Evolutionary conservation across 2,797 vertebrate species (phyloP).

Genomic region (Selene dorsalis): DNA sequence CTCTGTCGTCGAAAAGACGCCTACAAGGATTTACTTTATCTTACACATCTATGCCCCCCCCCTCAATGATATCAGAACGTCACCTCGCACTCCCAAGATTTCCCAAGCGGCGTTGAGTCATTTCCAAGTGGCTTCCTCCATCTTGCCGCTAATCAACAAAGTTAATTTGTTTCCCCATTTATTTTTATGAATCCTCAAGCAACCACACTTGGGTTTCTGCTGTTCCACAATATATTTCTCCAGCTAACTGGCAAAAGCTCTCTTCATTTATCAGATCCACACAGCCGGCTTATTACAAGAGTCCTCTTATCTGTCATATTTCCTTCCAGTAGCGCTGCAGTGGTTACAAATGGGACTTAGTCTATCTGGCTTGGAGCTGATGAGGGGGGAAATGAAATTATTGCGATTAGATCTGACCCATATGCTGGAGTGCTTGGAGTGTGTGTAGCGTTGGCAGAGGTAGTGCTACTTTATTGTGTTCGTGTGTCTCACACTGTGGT

Average conservation of each 20-base stretch:
- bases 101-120: slow-evolving; percentile 68
- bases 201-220: slow-evolving; percentile 55
- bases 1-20: slow-evolving; percentile 53
- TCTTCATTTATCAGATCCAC: slow-evolving; percentile 82
- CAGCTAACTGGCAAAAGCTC: slow-evolving; percentile 76
- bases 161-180: slow-evolving; percentile 79
- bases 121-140: slow-evolving; percentile 73
- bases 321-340: slow-evolving; percentile 77
- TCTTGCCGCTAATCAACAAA: slow-evolving; percentile 79
- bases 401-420: slow-evolving; percentile 84
- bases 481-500: slow-evolving; percentile 58
- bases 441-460: slow-evolving; percentile 54
- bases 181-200: slow-evolving; percentile 72
- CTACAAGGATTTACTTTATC: slow-evolving; percentile 67
- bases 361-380: slow-evolving; percentile 81
- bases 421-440: slow-evolving; percentile 74
- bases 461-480: slow-evolving; percentile 61
- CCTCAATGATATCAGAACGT: slow-evolving; percentile 51
- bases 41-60: slow-evolving; percentile 55
- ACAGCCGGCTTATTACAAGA: slow-evolving; percentile 81
- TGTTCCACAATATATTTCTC: slow-evolving; percentile 70
- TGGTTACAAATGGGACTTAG: slow-evolving; percentile 82
- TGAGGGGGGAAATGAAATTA: slow-evolving; percentile 84
- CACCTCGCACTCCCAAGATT: slow-evolving; percentile 62
- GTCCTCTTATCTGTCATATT: slow-evolving; percentile 83